phyloP scores from a whole-genome alignment of 2,797 vertebrate genomes.

The Lutjanus argentimaculatus region DNA sequence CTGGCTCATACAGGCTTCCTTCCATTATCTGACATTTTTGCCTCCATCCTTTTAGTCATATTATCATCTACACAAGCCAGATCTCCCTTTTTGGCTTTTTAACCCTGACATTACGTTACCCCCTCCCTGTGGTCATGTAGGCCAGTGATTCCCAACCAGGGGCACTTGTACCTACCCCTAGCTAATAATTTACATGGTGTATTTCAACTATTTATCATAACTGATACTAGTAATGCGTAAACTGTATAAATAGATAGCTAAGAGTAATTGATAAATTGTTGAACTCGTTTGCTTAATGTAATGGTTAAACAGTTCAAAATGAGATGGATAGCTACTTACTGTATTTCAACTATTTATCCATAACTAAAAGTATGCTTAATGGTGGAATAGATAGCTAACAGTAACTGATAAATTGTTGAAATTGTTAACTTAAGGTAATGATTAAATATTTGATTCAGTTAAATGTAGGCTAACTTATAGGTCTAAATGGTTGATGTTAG shows the following conservation, averaged over 20 bases:
- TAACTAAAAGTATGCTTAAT: background rate
- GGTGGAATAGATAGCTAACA: too few relatives aligned
- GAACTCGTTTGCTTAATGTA: background rate
- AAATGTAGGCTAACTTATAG: too few relatives aligned
- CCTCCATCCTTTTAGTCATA: background rate
- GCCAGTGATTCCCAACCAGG: background rate
- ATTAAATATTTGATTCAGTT: too few relatives aligned
- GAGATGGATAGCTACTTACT: too few relatives aligned
- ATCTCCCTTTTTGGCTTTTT: conserved; percentile 14
- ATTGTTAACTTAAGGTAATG: background rate
- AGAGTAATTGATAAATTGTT: background rate
- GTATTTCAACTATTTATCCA: too few relatives aligned
- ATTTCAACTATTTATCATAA: background rate
- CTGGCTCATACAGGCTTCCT: conserved; percentile 13
- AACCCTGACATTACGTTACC: background rate
- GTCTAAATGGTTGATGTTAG: too few relatives aligned
- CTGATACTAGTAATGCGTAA: background rate
- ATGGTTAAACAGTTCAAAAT: background rate
- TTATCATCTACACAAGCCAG: background rate
- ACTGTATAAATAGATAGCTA: background rate
- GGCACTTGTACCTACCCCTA: background rate
- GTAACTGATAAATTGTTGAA: background rate
- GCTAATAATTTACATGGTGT: background rate
- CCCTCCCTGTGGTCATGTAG: background rate
- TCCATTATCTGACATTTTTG: conserved; percentile 4